phyloP scores from a whole-genome alignment of 2,888 invertebrate species.

The Helleia helle region DNA sequence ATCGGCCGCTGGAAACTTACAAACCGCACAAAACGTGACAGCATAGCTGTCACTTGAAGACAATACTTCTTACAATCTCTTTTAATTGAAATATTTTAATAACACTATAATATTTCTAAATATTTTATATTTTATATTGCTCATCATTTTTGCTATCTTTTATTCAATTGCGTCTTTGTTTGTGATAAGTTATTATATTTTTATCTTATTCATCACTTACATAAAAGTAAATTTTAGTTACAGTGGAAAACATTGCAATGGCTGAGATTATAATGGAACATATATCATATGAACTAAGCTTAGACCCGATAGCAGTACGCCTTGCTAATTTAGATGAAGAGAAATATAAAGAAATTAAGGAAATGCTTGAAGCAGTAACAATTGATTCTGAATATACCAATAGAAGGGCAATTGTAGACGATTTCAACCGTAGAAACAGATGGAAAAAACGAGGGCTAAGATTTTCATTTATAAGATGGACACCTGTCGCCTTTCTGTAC shows the following conservation, averaged over 20 bases:
- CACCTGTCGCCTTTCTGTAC: constrained; percentile 33
- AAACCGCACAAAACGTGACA: too few species aligned
- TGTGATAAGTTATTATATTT: too few species aligned
- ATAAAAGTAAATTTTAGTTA: too few species aligned
- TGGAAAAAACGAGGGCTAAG: constrained; percentile 82
- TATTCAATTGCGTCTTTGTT: too few species aligned
- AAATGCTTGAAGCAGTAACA: constrained; percentile 67
- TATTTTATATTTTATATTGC: not conserved
- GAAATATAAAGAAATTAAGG: constrained; percentile 32
- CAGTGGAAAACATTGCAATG: constrained; percentile 68
- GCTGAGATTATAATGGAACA: constrained; percentile 79
- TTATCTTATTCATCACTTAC: too few species aligned
- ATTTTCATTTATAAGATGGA: constrained; percentile 76
- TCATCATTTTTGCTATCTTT: not conserved
- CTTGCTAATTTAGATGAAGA: constrained; percentile 55
- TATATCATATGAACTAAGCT: constrained; percentile 61
- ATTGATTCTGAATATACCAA: constrained; percentile 61
- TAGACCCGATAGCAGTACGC: constrained; percentile 73
- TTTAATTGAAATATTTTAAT: too few species aligned
- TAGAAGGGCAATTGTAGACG: constrained; percentile 54
- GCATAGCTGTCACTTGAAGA: too few species aligned
- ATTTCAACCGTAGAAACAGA: constrained; percentile 76
- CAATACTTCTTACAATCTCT: too few species aligned
- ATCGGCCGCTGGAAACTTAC: too few species aligned
- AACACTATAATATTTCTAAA: not conserved